Conservation (phyloP, 2,797 vertebrate genomes). For the Enteromius afrohamiltoni region DNA sequence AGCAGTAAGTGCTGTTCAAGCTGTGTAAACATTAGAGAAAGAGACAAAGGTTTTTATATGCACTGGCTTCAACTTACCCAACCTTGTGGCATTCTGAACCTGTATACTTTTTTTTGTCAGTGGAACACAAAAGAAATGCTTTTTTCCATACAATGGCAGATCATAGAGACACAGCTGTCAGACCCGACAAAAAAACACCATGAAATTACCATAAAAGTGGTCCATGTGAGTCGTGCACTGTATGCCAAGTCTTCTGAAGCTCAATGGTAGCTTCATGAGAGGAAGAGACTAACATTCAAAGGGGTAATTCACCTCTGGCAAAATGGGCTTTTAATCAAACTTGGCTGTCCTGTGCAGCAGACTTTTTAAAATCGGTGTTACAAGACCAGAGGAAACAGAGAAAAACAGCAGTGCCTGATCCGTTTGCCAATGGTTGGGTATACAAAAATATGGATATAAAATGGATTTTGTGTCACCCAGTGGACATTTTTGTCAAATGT, state of each 20-base stretch:
- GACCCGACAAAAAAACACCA: not conserved
- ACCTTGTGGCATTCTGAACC: not conserved
- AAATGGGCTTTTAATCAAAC: not conserved
- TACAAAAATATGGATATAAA: not conserved
- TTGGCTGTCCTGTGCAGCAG: not conserved
- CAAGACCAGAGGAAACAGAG: not conserved
- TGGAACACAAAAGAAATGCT: not conserved
- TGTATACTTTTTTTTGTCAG: not conserved
- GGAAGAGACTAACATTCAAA: not conserved
- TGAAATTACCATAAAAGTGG: not conserved
- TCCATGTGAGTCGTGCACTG: not conserved
- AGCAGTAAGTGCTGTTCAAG: not conserved
- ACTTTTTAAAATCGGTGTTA: not conserved
- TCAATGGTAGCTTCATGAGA: not conserved
- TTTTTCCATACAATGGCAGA: not conserved
- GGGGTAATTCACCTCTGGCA: not conserved
- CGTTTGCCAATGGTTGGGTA: too few relatives aligned
- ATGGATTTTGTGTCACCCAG: not conserved
- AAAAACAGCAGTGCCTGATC: not conserved
- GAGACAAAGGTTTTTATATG: not conserved
- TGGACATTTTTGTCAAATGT: not conserved
- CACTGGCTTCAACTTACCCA: not conserved
- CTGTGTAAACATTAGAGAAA: slow-evolving; percentile 22
- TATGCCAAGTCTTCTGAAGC: slow-evolving; percentile 2
- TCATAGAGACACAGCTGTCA: slow-evolving; percentile 5